These are phyloP conservation scores for Clepsis dumicolana DNA, from an alignment of 2,888 invertebrate genomes.

Conservation along the genomic window DNA sequence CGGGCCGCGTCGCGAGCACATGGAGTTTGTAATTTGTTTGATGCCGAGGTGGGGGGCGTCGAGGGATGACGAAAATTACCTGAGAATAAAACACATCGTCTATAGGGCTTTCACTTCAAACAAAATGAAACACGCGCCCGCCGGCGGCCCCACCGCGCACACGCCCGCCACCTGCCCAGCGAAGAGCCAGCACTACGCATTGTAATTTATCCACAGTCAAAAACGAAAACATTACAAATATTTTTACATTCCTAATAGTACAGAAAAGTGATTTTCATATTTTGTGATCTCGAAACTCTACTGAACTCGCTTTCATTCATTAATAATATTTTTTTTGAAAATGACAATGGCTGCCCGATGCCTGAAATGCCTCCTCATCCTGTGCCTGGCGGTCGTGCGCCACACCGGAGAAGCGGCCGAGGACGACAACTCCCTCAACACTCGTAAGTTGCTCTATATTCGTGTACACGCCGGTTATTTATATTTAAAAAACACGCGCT, in stretches of 20 bases:
- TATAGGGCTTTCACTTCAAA: conserved; percentile 81
- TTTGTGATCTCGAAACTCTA: conserved; percentile 39
- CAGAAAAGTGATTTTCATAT: conserved; percentile 47
- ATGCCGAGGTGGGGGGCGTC: conserved; percentile 64
- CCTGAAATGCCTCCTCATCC: conserved; percentile 67
- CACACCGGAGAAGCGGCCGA: conserved; percentile 72
- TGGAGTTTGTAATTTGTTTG: conserved; percentile 58
- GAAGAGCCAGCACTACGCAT: conserved; percentile 23
- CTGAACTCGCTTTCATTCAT: background rate
- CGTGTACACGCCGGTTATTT: background rate
- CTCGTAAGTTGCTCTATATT: conserved; percentile 67
- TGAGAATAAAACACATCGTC: conserved; percentile 79
- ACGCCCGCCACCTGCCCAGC: conserved; percentile 61
- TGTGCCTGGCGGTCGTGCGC: conserved; percentile 70
- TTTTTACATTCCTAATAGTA: background rate
- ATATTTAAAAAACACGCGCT: background rate
- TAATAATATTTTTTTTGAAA: conserved; percentile 45
- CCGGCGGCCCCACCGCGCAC: conserved; percentile 60
- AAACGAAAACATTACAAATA: conserved; percentile 11
- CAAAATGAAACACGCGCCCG: conserved; percentile 74
- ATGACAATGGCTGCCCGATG: conserved; percentile 70
- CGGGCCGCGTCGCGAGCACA: conserved; percentile 46
- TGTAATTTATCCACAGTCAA: conserved; percentile 7
- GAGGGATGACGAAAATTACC: conserved; percentile 81
- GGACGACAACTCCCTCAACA: conserved; percentile 62